Conservation (phyloP, 1,140 invertebrate genomes). For the Pteromalus puparum region DNA sequence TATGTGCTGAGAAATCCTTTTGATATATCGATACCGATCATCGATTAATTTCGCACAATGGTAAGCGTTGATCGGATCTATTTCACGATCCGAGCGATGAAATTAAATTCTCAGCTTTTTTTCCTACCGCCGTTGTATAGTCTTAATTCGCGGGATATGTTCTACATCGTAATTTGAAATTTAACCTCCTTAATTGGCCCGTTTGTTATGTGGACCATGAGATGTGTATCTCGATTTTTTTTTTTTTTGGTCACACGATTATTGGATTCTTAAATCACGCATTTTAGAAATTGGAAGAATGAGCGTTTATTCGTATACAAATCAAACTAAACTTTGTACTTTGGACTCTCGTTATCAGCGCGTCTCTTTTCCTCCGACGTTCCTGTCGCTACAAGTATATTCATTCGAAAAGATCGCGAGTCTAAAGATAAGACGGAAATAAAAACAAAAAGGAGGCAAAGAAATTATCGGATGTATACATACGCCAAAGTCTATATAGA, state of each 20-base stretch:
- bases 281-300: not conserved
- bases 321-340: constrained; percentile 24
- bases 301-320: not conserved
- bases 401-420: constrained; percentile 1
- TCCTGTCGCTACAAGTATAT: not conserved
- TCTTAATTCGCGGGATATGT: too few relatives aligned
- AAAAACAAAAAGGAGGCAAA: constrained; percentile 14
- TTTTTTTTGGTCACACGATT: too few relatives aligned
- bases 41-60: constrained; percentile 4
- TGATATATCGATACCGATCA: not conserved
- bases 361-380: not conserved
- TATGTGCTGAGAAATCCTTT: too few relatives aligned
- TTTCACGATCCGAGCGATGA: not conserved
- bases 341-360: constrained; percentile 19
- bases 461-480: not conserved
- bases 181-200: too few relatives aligned
- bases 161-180: not conserved
- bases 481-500: not conserved
- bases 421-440: constrained; percentile 8
- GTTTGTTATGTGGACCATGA: too few relatives aligned
- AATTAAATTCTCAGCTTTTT: not conserved
- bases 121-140: too few relatives aligned
- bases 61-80: not conserved
- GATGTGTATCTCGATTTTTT: too few relatives aligned
- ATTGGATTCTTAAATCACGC: too few relatives aligned